Base-by-base conservation (phyloP, 2,797 vertebrate genomes). In the Galaxias olidus region DNA sequence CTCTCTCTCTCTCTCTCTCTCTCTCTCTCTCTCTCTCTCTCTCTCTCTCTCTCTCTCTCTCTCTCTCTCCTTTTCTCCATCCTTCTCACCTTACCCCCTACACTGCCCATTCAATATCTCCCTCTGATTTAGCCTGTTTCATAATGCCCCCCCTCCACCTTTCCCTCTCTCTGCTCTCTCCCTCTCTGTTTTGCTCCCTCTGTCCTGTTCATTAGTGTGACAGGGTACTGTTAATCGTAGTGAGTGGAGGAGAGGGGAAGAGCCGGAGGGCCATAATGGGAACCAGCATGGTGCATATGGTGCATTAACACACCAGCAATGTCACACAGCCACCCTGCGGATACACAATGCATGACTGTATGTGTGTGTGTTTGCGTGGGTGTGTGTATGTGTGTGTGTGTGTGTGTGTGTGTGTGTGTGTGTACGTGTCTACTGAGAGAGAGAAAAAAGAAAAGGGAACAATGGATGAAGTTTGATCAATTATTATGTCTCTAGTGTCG, bases 281-380 rank as follows among this genome's bases (percentile, higher is more conserved):
- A 86, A 67, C 65, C 84, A 85, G 82, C 83, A 44, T 85, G 84
- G 78, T 81, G 83, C 80, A 73, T 70, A 66, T 68, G 76, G 80
- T 73, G 69, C 73, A 81, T 77, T 81, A 89, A 87, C 79, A 84
- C 76, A 83, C 77, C 76, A 59, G 55, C 59, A 73, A 63, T 63
- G 68, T 76, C 50, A 65, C 59, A 68, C 56, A 59, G 81, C 71
- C 48, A 51, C 62, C 60, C 61, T 46, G 68, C 64, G 69, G 64
- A 59, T 74, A 71, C n/a, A 48, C 64, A 72, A 61, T 51, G 4
- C n/a, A 65, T 40, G 56, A 52, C 12, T 17, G 58, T 51, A 10
- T 45, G 43, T 59, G 57, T 11, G 41, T 13, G 44, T 46, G 57
- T 46, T 41, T 17, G 43, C 9, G 9, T 14, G 41, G 6, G 1